Conservation (phyloP, 2,797 vertebrate species). For the Spea hammondii region DNA sequence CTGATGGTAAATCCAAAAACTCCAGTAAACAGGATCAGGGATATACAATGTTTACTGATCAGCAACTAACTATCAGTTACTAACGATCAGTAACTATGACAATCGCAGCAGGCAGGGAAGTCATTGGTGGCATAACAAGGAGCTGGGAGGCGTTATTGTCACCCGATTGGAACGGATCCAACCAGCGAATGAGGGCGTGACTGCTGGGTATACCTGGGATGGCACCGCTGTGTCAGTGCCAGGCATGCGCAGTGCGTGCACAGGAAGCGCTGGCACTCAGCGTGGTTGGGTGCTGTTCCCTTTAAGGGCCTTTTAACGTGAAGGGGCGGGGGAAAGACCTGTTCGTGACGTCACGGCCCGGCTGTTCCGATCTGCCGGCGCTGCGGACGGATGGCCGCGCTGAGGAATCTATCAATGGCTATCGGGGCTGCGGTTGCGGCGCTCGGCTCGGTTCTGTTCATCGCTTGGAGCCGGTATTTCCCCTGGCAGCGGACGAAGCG, state of each 20-base stretch:
- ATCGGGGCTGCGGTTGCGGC: slow-evolving; percentile 78
- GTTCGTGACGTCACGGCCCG: background rate
- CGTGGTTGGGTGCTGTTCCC: background rate
- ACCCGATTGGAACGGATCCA: too few species aligned
- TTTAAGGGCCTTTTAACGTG: background rate
- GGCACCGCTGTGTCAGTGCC: background rate
- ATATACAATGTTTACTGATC: too few species aligned
- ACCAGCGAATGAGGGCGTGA: too few species aligned
- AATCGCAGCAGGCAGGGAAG: too few species aligned
- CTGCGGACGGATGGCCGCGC: slow-evolving; percentile 67
- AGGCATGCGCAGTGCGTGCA: background rate
- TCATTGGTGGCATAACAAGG: too few species aligned
- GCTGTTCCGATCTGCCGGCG: background rate
- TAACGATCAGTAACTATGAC: too few species aligned
- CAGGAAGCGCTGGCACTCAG: background rate
- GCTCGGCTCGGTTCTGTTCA: slow-evolving; percentile 79
- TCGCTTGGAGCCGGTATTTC: slow-evolving; percentile 76
- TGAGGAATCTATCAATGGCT: slow-evolving; percentile 73
- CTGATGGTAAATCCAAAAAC: too few species aligned
- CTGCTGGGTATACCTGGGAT: background rate
- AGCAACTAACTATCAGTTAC: too few species aligned
- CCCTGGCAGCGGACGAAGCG: slow-evolving; percentile 66
- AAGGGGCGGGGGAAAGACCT: background rate
- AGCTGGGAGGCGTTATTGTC: too few species aligned
- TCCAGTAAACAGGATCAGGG: too few species aligned